These are phyloP conservation scores for Tapera naevia DNA, from an alignment of 2,797 vertebrate genomes.

Conservation along the genomic window DNA sequence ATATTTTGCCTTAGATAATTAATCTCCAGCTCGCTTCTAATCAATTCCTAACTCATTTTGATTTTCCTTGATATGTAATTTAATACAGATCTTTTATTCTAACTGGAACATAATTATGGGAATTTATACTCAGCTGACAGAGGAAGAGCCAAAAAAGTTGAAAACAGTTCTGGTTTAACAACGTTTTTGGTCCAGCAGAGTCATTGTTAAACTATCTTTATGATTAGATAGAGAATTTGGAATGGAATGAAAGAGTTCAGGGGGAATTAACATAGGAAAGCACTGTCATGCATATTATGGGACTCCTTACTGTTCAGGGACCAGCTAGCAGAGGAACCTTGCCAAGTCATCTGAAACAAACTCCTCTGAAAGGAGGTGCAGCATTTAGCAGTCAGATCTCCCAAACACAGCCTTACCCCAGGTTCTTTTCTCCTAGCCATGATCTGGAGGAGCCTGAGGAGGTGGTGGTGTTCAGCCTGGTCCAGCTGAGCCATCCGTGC, in stretches of 20 bases:
- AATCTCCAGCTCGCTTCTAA: neutral
- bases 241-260: neutral
- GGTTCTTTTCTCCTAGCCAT: conserved; percentile 84
- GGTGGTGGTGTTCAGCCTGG: conserved; percentile 85
- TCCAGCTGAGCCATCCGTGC: conserved; percentile 84
- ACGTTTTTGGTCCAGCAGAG: neutral
- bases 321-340: neutral
- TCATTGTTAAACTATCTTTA: neutral
- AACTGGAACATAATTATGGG: neutral
- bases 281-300: fast-evolving
- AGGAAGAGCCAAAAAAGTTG: neutral
- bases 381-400: neutral
- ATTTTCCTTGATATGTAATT: neutral
- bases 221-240: neutral
- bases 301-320: neutral
- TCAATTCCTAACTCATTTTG: neutral
- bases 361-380: neutral
- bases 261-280: neutral
- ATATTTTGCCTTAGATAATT: neutral
- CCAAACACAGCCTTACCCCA: conserved; percentile 75
- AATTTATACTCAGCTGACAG: neutral
- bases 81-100: neutral
- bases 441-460: conserved; percentile 87
- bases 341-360: neutral
- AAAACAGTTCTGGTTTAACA: neutral